Percentiles rank a stretch among this genome's conserved stretches.
These are phyloP conservation scores for Diorhabda elongata DNA, from an alignment of 1,140 invertebrate genomes.

Conservation along the genomic window DNA sequence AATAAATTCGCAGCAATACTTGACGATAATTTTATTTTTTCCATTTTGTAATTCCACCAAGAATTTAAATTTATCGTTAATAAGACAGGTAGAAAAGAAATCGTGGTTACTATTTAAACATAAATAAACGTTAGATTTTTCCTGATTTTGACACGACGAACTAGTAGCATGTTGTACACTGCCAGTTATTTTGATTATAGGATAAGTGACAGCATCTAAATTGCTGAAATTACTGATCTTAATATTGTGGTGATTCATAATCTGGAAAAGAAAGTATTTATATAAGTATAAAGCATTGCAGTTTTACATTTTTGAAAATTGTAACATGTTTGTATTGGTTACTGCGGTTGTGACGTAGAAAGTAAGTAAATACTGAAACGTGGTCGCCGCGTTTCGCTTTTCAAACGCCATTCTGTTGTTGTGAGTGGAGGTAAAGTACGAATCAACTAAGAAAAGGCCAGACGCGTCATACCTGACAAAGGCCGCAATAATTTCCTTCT, in stretches of 20 bases:
- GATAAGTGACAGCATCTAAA: constrained; percentile 26
- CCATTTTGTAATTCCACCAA: constrained; percentile 36
- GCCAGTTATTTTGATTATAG: constrained; percentile 28
- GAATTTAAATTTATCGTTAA: constrained; percentile 34
- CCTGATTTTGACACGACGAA: constrained; percentile 13
- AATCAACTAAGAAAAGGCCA: too few species aligned
- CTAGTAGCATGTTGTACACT: constrained; percentile 7
- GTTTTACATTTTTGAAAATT: too few species aligned
- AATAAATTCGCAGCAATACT: constrained; percentile 30
- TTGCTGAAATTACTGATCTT: constrained; percentile 26
- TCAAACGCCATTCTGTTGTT: too few species aligned
- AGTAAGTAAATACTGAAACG: too few species aligned
- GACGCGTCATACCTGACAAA: too few species aligned
- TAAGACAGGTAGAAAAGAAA: constrained; percentile 3
- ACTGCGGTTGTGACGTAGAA: too few species aligned
- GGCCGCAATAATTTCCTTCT: too few species aligned
- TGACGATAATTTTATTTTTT: constrained; percentile 33
- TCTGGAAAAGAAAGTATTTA: constrained; percentile 1
- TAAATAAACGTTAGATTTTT: constrained; percentile 7
- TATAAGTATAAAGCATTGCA: neutral
- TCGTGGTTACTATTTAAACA: neutral
- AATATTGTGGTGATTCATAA: constrained; percentile 11
- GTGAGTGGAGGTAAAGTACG: too few species aligned
- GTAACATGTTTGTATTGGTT: too few species aligned
- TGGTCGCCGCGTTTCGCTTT: too few species aligned